Evolutionary conservation across 2,888 invertebrate genomes (phyloP).

Genomic region (Acholoe squamosa): DNA sequence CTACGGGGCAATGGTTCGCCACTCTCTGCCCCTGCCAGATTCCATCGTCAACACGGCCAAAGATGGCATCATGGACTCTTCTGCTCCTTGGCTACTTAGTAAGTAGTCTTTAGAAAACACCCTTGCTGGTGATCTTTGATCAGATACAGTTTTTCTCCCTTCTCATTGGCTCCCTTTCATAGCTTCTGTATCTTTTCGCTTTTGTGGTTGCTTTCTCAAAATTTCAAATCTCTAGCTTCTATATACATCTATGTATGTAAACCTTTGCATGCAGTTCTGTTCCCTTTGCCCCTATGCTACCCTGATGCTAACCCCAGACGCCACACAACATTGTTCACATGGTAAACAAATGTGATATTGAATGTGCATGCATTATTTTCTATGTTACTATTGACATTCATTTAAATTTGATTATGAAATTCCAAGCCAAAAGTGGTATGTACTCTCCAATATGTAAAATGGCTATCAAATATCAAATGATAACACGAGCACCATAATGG

Average conservation of each 20-base stretch:
- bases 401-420: no score
- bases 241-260: background rate
- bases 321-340: no score
- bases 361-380: no score
- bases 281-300: no score
- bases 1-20: slow-evolving; percentile 99
- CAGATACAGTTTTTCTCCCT: background rate
- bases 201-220: background rate
- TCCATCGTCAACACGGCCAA: slow-evolving; percentile 98
- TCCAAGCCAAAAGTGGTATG: no score
- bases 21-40: slow-evolving; percentile 98
- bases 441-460: no score
- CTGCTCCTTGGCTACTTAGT: slow-evolving; percentile 92
- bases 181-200: background rate
- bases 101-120: slow-evolving; percentile 47
- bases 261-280: background rate
- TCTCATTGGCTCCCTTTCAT: background rate
- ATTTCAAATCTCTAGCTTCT: background rate
- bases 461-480: no score
- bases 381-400: no score
- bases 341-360: no score
- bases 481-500: no score
- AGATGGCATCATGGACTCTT: slow-evolving; percentile 90
- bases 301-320: no score
- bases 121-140: background rate